Evolutionary conservation across 2,797 vertebrate species (phyloP).

Genomic region (Esox lucius): DNA sequence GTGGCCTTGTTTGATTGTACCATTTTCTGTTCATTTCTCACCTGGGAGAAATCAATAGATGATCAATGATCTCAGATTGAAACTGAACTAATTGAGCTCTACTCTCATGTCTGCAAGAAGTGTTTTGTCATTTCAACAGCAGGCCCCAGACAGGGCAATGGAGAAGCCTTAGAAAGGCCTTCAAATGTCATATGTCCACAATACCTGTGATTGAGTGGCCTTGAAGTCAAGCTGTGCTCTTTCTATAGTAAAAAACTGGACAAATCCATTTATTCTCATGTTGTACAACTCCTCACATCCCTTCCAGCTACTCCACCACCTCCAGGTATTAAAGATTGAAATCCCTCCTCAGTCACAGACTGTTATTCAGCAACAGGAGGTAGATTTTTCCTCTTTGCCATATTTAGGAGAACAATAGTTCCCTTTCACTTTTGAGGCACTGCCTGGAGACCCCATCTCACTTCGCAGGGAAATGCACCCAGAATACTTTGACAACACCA

Average conservation of each 20-base stretch:
- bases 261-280: conserved; percentile 39
- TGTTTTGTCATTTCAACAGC: conserved; percentile 71
- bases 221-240: conserved; percentile 43
- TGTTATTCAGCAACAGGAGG: not conserved
- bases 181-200: conserved; percentile 43
- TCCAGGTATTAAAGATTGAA: not conserved
- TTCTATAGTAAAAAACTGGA: conserved; percentile 27
- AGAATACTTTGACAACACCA: not conserved
- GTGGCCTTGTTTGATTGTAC: conserved; percentile 74
- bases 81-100: conserved; percentile 79
- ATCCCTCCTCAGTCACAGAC: not conserved
- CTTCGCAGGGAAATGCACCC: not conserved
- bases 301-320: not conserved
- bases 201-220: conserved; percentile 55
- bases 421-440: not conserved
- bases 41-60: conserved; percentile 76
- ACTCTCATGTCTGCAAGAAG: conserved; percentile 66
- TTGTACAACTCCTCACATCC: not conserved
- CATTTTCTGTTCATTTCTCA: conserved; percentile 76
- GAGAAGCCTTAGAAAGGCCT: conserved; percentile 47
- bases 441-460: not conserved
- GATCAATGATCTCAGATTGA: conserved; percentile 74
- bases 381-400: not conserved
- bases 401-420: not conserved
- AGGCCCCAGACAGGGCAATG: conserved; percentile 43